A percentile compares a stretch with the other conserved stretches of the same genome.
These are phyloP conservation scores for Caligus rogercresseyi DNA, from an alignment of 1,140 invertebrate genomes.

Conservation along the genomic window DNA sequence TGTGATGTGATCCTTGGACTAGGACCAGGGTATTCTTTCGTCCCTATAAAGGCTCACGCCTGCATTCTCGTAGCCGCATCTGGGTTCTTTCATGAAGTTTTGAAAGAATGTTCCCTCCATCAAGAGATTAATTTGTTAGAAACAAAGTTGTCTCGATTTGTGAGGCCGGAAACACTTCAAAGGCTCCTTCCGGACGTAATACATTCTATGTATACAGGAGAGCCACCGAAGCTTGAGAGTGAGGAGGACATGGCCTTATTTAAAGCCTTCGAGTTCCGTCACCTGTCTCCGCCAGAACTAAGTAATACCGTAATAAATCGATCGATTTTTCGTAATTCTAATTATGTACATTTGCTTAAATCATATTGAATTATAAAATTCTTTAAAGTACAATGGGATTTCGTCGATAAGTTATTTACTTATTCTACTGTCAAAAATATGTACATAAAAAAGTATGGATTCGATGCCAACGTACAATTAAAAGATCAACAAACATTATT, in stretches of 20 bases:
- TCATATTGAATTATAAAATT: too few relatives aligned
- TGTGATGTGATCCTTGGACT: not conserved
- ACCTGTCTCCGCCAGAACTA: not conserved
- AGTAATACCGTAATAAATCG: too few relatives aligned
- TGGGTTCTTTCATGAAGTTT: not conserved
- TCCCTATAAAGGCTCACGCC: not conserved
- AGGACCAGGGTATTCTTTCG: not conserved
- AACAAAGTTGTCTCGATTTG: not conserved
- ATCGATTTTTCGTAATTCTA: too few relatives aligned
- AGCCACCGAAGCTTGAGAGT: not conserved
- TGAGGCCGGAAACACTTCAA: not conserved
- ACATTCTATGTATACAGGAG: not conserved
- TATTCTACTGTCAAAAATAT: too few relatives aligned
- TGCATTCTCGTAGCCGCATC: not conserved
- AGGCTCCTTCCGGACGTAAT: not conserved
- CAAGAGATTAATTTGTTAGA: not conserved
- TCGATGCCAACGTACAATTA: too few relatives aligned
- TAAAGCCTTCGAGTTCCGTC: not conserved
- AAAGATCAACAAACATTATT: too few relatives aligned
- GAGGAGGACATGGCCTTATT: not conserved
- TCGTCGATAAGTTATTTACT: too few relatives aligned
- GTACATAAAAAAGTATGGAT: too few relatives aligned
- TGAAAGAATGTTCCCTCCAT: not conserved
- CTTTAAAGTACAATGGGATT: too few relatives aligned
- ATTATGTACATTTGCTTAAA: too few relatives aligned